A percentile compares a stretch with the other conserved stretches of the same genome.
phyloP scores from a whole-genome alignment of 1,140 invertebrate species.

The Drosophila pectinifera region DNA sequence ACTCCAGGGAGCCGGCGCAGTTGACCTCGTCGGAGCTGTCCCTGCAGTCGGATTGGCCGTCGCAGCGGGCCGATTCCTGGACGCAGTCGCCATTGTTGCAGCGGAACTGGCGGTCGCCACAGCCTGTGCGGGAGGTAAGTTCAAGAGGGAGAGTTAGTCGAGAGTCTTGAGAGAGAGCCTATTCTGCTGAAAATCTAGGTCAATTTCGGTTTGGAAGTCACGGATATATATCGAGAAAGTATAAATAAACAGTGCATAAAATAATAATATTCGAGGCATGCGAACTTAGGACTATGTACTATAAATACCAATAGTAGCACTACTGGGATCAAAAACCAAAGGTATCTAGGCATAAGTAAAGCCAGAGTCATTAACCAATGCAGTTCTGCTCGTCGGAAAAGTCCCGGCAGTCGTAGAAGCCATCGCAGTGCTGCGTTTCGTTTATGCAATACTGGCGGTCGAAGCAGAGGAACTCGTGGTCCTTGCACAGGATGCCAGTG shows the following conservation, averaged over 20 bases:
- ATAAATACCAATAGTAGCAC: conserved; percentile 1
- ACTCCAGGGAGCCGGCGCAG: conserved; percentile 81
- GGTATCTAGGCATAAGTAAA: conserved; percentile 12
- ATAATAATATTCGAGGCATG: conserved; percentile 19
- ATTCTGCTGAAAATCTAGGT: conserved; percentile 7
- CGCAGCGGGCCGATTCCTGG: conserved; percentile 87
- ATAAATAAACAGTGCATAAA: conserved; percentile 17
- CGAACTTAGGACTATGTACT: background rate
- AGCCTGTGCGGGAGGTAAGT: conserved; percentile 75
- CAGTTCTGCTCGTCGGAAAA: conserved; percentile 96
- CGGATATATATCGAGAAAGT: background rate
- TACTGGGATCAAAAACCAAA: conserved; percentile 2
- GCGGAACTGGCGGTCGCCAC: conserved; percentile 85
- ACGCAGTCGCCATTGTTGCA: conserved; percentile 90
- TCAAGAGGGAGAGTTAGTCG: background rate
- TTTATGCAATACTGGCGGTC: conserved; percentile 89
- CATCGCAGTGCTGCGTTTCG: conserved; percentile 91
- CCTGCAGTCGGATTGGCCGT: conserved; percentile 89
- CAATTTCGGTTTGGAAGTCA: conserved; percentile 17
- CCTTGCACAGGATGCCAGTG: conserved; percentile 84
- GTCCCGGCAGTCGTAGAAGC: conserved; percentile 95
- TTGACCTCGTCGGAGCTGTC: conserved; percentile 91
- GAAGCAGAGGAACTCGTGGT: conserved; percentile 88
- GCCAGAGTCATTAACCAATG: conserved; percentile 85
- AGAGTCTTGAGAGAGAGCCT: too few relatives aligned